A percentile compares a stretch with the other conserved stretches of the same genome.
These are phyloP conservation scores for Prochilodus magdalenae DNA, from an alignment of 2,113 vertebrate genomes.

Conservation along the genomic window DNA sequence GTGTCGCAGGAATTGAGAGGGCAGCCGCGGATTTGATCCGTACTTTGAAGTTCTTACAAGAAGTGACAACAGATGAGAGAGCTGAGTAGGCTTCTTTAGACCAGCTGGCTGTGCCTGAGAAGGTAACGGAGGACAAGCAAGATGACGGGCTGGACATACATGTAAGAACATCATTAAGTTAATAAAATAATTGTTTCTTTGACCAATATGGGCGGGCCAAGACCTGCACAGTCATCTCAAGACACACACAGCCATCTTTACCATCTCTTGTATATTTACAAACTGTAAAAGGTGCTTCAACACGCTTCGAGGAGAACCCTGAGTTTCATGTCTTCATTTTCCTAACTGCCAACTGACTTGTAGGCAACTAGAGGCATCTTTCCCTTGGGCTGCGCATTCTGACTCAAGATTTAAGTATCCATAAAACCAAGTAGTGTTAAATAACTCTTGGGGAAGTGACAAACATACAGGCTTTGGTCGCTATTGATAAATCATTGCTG, in stretches of 20 bases:
- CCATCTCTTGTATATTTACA: neutral
- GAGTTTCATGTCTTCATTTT: neutral
- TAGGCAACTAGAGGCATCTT: too few relatives aligned
- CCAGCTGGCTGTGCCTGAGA: slow-evolving; percentile 86
- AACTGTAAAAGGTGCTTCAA: neutral
- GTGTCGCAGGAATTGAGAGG: slow-evolving; percentile 80
- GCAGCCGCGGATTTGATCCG: slow-evolving; percentile 93
- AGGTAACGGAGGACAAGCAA: neutral
- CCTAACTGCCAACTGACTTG: too few relatives aligned
- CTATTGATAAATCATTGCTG: too few relatives aligned
- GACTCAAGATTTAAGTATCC: too few relatives aligned
- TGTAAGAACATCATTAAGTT: neutral
- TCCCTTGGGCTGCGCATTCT: too few relatives aligned
- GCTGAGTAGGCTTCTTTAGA: slow-evolving; percentile 82
- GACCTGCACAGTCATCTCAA: neutral
- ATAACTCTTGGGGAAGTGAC: too few relatives aligned
- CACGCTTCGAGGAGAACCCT: neutral
- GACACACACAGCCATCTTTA: neutral
- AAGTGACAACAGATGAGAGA: slow-evolving; percentile 87
- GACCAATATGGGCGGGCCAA: too few relatives aligned
- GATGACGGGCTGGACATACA: too few relatives aligned
- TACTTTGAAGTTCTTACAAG: slow-evolving; percentile 97
- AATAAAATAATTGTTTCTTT: too few relatives aligned
- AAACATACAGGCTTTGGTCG: too few relatives aligned
- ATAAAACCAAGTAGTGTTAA: too few relatives aligned